Conservation (phyloP, 2,113 vertebrate species). For the Chaetorhynchus papuensis region DNA sequence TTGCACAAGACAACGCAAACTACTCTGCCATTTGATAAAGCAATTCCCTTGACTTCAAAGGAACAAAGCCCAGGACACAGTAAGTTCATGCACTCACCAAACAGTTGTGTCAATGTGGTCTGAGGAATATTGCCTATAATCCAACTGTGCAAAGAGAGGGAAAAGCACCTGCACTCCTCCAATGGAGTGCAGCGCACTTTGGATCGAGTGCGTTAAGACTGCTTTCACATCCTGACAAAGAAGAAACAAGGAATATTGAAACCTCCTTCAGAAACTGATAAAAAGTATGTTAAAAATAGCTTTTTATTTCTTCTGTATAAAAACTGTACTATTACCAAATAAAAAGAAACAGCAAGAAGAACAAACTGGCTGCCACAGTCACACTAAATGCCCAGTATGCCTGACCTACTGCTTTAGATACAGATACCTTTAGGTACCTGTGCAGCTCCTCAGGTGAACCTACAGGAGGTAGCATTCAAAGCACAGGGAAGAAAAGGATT, state of each 20-base stretch:
- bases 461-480: not conserved
- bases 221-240: slow-evolving; percentile 91
- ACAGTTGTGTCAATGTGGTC: slow-evolving; percentile 89
- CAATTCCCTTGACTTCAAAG: not conserved
- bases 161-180: slow-evolving; percentile 97
- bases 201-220: slow-evolving; percentile 94
- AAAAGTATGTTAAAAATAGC: not conserved
- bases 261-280: not conserved
- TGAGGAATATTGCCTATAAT: slow-evolving; percentile 85
- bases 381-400: not conserved
- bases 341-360: not conserved
- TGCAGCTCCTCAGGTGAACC: not conserved
- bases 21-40: not conserved
- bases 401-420: not conserved
- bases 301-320: not conserved
- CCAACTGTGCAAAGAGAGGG: slow-evolving; percentile 95
- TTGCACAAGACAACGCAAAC: not conserved
- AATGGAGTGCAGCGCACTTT: slow-evolving; percentile 96
- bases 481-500: not conserved
- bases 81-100: slow-evolving; percentile 77
- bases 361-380: not conserved
- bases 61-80: not conserved
- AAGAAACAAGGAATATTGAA: not conserved
- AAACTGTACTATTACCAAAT: not conserved
- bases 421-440: not conserved